Base-by-base conservation (phyloP, 2,888 invertebrate species). In the Stictocephala bisonia region DNA sequence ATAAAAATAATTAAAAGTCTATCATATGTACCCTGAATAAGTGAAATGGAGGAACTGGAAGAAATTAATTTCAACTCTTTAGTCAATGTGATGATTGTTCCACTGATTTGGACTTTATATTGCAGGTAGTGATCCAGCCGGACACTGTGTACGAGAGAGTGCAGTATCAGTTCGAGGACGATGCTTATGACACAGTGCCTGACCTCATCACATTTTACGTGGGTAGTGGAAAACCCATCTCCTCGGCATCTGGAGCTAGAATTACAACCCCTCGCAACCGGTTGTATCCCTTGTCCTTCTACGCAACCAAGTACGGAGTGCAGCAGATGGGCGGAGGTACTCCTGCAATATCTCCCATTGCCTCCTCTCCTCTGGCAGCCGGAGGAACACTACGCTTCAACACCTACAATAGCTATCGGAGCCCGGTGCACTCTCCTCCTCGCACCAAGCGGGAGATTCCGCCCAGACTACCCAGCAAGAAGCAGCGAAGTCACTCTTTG, bases 141-240 rank as follows among this genome's bases (percentile, higher is more conserved):
- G 94, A 95, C 80, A 96, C 96, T 0, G 95, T 96, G 3, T 96
- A 96, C 84, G 95, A 96, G 84, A 87, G 93, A 79, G 91, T 95
- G 29, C 95, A 96, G 82, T 97, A 93, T 83, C 94, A 95, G 82
- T 96, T 97, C 83, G 97, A 97, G 84, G 96, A 96, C 81, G 95
- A 96, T 82, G 91, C 94, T 0, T 97, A 96, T 82, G 95, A 95
- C 82, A 95, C 95, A 1, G 94, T 97, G 20, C 93, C 96, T 0
- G 96, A 96, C 84, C 88, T 98, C 71, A 95, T 97, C 76, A 96
- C 96, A 4, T 96, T 92, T 78, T 97, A 97, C 83, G 95, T 97
- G 24, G 94, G 95, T 1, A 95, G 94, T 53, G 94, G 93, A 18
- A 93, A 95, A 81, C 91, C 95, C 0, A 93, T 97, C 81, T 96